phyloP scores from a whole-genome alignment of 1,140 invertebrate genomes.

The Papilio polytes region DNA sequence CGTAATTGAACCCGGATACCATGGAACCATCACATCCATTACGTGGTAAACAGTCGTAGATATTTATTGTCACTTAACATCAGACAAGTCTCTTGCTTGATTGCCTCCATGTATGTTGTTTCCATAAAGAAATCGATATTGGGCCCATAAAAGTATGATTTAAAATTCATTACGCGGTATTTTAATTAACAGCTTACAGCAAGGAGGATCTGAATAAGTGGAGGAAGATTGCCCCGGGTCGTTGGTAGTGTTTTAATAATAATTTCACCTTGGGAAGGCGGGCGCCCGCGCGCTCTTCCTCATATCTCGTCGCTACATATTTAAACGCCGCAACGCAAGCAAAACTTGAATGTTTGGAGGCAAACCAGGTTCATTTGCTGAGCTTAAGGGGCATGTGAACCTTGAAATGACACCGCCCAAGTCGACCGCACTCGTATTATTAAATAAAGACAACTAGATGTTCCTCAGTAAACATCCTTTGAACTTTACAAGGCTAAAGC shows the following conservation, averaged over 20 bases:
- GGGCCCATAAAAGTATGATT: neutral
- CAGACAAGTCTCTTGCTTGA: neutral
- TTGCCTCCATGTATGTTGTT: neutral
- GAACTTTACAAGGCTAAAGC: conserved; percentile 53
- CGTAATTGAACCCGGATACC: neutral
- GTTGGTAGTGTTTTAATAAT: conserved; percentile 42
- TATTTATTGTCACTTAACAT: neutral
- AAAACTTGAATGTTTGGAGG: conserved; percentile 63
- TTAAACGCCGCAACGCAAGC: conserved; percentile 42
- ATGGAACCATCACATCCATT: neutral
- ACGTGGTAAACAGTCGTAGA: neutral
- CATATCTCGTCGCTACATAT: conserved; percentile 45
- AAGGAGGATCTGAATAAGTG: conserved; percentile 14
- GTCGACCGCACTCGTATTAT: conserved; percentile 51
- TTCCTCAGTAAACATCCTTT: conserved; percentile 48
- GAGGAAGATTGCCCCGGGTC: conserved; percentile 38
- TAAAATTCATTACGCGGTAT: conserved; percentile 24
- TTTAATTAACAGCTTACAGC: conserved; percentile 19
- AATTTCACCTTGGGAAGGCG: conserved; percentile 46
- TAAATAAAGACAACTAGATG: conserved; percentile 50
- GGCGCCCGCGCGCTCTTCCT: conserved; percentile 48
- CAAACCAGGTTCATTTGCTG: conserved; percentile 57
- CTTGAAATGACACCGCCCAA: conserved; percentile 54
- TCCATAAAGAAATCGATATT: neutral
- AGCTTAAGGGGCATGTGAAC: conserved; percentile 59